Base-by-base conservation (phyloP, 2,113 vertebrate genomes). In the Electrona antarctica region DNA sequence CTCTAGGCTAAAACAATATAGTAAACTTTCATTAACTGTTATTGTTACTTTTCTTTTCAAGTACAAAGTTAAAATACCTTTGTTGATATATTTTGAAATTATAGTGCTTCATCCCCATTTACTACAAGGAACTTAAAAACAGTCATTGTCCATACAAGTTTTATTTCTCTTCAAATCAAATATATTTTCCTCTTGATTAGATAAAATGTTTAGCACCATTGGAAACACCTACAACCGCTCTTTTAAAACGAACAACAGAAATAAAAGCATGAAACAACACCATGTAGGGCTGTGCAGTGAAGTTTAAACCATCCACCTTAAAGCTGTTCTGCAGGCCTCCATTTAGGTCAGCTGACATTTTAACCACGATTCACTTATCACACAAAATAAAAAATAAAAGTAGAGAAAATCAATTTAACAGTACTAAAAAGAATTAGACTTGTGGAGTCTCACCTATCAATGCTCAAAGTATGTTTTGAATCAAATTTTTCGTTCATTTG, bases 41-140 rank as follows among this genome's bases (percentile, higher is more conserved):
- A 86, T 94, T 83, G 67, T 77, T 67, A 64, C 21, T 59, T 21
- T 59, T 59, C 46, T 95, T 96, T 96, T 97, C 97, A 98, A 98
- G 96, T 98, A 98, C 95, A 97, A 98, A 98, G 95, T 97, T 98
- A 97, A 97, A 98, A 97, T 96, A 95, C 94, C 94, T 97, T 97
- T 95, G 88, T 93, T 92, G 91, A 93, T 92, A 93, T 95, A 95
- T 95, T 95, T 95, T 96, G 95, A 97, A 97, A 98, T 96, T 96
- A 96, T 93, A 95, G 93, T 95, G 93, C 91, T 96, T 94, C 78
- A 94, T 93, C 93, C 92, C 93, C 33, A 41, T 92, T 94, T 94
- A 97, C 94, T 93, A 95, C 93, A 92, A 91, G 95, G 93, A 95
- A 96, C 95, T 93, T 93, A 95, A 96, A 96, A 95, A 96, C 93